Evolutionary conservation across 2,113 vertebrate species (phyloP).

Genomic region (Oncorhynchus keta): DNA sequence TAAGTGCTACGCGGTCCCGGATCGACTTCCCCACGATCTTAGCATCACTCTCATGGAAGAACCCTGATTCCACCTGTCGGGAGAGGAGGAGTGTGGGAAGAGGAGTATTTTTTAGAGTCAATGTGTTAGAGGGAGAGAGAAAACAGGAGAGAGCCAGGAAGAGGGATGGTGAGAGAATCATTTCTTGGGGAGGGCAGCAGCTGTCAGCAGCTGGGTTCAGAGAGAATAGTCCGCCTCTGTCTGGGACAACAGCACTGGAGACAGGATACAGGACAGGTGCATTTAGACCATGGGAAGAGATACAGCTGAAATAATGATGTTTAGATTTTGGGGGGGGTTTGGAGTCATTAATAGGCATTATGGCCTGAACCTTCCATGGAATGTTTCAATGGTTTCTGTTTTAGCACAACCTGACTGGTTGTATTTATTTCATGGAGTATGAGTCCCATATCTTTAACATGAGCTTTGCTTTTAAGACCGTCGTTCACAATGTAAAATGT

Average conservation of each 20-base stretch:
- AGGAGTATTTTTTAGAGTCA: slow-evolving; percentile 50
- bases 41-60: slow-evolving; percentile 82
- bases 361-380: no score
- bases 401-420: no score
- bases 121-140: neutral
- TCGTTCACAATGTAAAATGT: neutral
- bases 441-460: neutral
- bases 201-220: slow-evolving; percentile 28
- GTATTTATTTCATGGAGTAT: no score
- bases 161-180: slow-evolving; percentile 24
- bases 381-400: no score
- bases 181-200: neutral
- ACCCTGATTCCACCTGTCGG: slow-evolving; percentile 67
- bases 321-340: no score
- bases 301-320: no score
- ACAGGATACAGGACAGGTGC: neutral
- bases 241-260: no score
- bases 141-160: slow-evolving; percentile 29
- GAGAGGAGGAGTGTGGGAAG: slow-evolving; percentile 29
- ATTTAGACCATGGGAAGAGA: no score
- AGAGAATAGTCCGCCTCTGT: slow-evolving; percentile 4
- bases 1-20: slow-evolving; percentile 87
- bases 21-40: slow-evolving; percentile 96
- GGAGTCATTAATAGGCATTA: no score
- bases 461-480: neutral